Evolutionary conservation across 2,797 vertebrate species (phyloP).

Genomic region (Setipinna tenuifilis): DNA sequence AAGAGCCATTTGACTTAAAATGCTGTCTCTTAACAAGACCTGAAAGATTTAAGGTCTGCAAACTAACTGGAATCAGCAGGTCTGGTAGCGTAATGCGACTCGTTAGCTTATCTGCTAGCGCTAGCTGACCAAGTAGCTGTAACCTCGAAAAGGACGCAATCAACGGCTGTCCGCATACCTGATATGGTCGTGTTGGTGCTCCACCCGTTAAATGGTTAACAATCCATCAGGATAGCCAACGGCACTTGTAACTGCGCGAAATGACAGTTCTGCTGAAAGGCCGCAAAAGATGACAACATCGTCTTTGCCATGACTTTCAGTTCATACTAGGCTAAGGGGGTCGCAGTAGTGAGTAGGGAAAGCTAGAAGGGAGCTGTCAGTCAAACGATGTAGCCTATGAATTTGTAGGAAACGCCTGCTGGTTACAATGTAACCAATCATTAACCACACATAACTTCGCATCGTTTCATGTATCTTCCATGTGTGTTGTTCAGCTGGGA

Average conservation of each 20-base stretch:
- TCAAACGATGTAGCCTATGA: background rate
- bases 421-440: slow-evolving; percentile 6
- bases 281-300: background rate
- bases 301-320: slow-evolving; percentile 47
- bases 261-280: slow-evolving; percentile 9
- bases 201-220: slow-evolving; percentile 24
- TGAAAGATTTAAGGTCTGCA: background rate
- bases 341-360: background rate
- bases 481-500: too few relatives aligned
- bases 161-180: slow-evolving; percentile 39
- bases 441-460: background rate
- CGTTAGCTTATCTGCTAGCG: background rate
- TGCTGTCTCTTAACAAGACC: background rate
- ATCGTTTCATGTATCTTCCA: background rate
- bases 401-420: slow-evolving; percentile 1
- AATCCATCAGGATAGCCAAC: background rate
- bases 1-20: background rate
- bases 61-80: background rate
- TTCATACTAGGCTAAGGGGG: background rate
- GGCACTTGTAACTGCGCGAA: background rate
- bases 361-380: background rate
- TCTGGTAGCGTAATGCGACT: background rate
- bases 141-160: background rate
- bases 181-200: background rate
- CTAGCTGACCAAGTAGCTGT: background rate